Conservation (phyloP, 2,797 vertebrate genomes). For the Triplophysa bombifrons region DNA sequence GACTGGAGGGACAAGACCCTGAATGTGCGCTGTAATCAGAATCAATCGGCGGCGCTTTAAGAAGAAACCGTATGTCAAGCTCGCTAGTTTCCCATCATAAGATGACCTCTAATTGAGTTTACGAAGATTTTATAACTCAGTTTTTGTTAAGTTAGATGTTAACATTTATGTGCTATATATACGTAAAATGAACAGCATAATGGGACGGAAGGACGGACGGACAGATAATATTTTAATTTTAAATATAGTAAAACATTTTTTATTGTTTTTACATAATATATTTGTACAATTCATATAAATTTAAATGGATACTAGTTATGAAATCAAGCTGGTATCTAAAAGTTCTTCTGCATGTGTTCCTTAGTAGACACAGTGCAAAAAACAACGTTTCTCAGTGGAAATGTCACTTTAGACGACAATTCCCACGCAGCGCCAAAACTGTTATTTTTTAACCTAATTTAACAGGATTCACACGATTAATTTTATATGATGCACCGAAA, state of each 20-base stretch:
- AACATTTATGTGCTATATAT: background rate
- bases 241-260: too few relatives aligned
- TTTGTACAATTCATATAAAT: too few relatives aligned
- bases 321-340: background rate
- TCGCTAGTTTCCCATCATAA: slow-evolving; percentile 27
- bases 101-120: slow-evolving; percentile 20
- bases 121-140: slow-evolving; percentile 11
- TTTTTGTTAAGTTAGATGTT: background rate
- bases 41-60: slow-evolving; percentile 26
- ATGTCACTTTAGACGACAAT: background rate
- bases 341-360: background rate
- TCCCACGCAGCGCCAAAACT: background rate
- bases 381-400: background rate
- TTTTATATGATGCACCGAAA: too few relatives aligned
- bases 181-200: too few relatives aligned
- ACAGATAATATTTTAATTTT: too few relatives aligned
- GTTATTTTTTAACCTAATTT: background rate
- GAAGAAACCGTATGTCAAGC: slow-evolving; percentile 37
- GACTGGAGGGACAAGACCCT: slow-evolving; percentile 19
- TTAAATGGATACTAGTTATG: too few relatives aligned
- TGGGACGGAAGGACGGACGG: too few relatives aligned
- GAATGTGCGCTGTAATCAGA: slow-evolving; percentile 30
- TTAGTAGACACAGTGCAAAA: background rate
- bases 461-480: background rate
- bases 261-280: too few relatives aligned